Conservation (phyloP, 2,113 vertebrate species). For the Pedionomus torquatus region DNA sequence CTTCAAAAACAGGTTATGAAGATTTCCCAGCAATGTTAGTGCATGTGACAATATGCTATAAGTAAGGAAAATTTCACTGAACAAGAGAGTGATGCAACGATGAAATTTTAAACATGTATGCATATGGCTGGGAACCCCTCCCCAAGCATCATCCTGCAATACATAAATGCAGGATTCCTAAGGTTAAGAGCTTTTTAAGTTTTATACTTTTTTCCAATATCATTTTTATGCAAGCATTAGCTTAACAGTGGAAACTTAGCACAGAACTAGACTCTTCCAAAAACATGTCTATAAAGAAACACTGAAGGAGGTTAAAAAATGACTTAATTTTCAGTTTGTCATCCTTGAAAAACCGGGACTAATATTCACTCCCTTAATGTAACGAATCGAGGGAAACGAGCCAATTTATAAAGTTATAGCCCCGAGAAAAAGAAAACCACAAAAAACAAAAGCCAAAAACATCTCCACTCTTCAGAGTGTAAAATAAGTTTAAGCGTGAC, state of each 20-base stretch:
- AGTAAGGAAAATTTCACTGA: background rate
- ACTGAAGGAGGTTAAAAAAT: background rate
- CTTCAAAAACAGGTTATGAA: background rate
- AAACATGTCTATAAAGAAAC: background rate
- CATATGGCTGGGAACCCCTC: background rate
- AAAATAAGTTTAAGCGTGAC: background rate
- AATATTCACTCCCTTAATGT: background rate
- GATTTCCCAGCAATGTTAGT: constrained; percentile 29
- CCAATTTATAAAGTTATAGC: background rate
- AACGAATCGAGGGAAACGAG: background rate
- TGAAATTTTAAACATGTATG: background rate
- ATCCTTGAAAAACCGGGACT: background rate
- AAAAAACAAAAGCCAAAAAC: background rate
- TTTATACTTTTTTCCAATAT: background rate
- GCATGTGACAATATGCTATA: background rate
- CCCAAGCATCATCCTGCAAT: background rate
- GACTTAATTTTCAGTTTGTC: background rate
- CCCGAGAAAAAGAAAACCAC: background rate
- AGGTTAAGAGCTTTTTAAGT: background rate
- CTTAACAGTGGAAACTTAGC: constrained; percentile 2
- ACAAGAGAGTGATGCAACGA: background rate
- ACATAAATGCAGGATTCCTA: background rate
- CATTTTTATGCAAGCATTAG: background rate
- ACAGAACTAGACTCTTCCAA: background rate
- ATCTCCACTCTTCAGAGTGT: background rate